These are phyloP conservation scores for Silvanus unidentatus DNA, from an alignment of 2,888 invertebrate genomes.

Conservation along the genomic window DNA sequence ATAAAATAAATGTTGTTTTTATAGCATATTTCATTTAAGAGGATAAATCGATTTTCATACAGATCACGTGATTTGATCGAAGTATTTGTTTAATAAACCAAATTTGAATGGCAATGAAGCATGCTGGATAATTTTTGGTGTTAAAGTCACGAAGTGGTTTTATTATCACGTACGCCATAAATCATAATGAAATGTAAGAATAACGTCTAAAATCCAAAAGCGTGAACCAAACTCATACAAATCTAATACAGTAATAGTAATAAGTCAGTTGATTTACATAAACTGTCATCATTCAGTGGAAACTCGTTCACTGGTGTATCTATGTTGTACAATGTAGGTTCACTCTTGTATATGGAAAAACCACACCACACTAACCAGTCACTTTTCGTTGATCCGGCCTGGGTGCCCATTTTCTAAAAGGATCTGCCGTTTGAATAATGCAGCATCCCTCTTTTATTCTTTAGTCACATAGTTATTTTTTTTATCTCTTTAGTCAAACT, in stretches of 20 bases:
- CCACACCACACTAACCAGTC: too few relatives aligned
- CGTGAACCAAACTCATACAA: conserved; percentile 23
- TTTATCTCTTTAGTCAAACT: conserved; percentile 28
- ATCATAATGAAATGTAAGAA: conserved; percentile 22
- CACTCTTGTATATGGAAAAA: too few relatives aligned
- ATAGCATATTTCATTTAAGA: too few relatives aligned
- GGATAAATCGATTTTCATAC: too few relatives aligned
- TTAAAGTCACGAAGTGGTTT: conserved; percentile 19
- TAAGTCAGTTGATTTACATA: conserved; percentile 33
- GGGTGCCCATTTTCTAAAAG: conserved; percentile 8
- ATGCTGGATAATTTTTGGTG: too few relatives aligned
- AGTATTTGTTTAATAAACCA: too few relatives aligned
- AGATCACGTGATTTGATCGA: too few relatives aligned
- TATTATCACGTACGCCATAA: conserved; percentile 26
- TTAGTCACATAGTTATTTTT: conserved; percentile 10
- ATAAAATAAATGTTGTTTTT: too few relatives aligned
- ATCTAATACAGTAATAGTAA: conserved; percentile 24
- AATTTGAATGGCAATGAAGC: too few relatives aligned
- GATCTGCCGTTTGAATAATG: conserved; percentile 23
- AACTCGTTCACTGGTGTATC: too few relatives aligned
- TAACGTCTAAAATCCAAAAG: conserved; percentile 13
- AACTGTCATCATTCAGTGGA: conserved; percentile 23
- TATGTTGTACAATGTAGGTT: not conserved
- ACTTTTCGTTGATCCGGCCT: not conserved
- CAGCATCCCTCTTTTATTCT: conserved; percentile 20